A percentile compares a stretch with the other conserved stretches of the same genome.
Evolutionary conservation across 2,113 vertebrate species (phyloP).

Genomic region (Forbesichthys agassizii): DNA sequence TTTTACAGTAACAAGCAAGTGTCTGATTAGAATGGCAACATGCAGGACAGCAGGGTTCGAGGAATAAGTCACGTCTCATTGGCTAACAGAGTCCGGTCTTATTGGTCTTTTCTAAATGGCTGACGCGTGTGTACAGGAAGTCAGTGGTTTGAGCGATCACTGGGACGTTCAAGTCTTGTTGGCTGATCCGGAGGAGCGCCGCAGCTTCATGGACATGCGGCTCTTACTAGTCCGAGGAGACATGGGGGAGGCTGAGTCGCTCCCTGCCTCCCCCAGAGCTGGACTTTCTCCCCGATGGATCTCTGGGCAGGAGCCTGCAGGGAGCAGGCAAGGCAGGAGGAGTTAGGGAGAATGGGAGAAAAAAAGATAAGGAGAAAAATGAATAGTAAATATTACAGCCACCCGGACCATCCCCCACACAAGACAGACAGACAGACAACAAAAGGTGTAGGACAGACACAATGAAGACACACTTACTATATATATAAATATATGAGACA

Average conservation of each 20-base stretch:
- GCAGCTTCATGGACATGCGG: constrained; percentile 98
- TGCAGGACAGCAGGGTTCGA: constrained; percentile 3
- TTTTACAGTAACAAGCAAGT: constrained; percentile 1
- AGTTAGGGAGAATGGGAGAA: neutral
- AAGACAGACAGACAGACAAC: neutral
- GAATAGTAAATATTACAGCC: constrained; percentile 25
- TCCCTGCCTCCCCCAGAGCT: constrained; percentile 87
- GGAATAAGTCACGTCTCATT: neutral
- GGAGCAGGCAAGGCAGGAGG: neutral
- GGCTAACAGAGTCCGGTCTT: neutral
- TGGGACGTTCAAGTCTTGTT: constrained; percentile 86
- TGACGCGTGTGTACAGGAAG: neutral
- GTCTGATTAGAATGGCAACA: neutral
- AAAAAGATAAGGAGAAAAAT: neutral
- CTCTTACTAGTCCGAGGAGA: constrained; percentile 98
- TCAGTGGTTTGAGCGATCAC: neutral
- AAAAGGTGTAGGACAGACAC: neutral
- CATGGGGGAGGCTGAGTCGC: constrained; percentile 93
- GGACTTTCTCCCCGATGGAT: constrained; percentile 88
- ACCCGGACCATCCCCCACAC: neutral
- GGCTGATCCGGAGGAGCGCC: constrained; percentile 95
- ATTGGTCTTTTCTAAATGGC: neutral
- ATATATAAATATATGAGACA: too few species aligned
- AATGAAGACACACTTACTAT: constrained; percentile 1
- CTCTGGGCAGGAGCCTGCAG: constrained; percentile 91